phyloP scores from a whole-genome alignment of 2,888 invertebrate species.

The Monopis laevigella region DNA sequence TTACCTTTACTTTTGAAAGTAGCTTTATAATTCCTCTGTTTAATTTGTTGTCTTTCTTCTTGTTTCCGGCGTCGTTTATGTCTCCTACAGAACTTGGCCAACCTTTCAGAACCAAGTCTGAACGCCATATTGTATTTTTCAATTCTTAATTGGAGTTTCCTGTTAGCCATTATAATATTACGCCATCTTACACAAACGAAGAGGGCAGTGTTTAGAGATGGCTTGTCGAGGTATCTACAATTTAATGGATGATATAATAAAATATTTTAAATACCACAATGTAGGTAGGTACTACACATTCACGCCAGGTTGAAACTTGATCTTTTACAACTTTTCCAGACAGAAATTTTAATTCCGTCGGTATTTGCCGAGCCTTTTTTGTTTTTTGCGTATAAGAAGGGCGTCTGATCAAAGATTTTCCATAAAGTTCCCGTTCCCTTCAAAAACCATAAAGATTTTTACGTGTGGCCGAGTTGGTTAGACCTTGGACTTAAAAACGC shows the following conservation, averaged over 20 bases:
- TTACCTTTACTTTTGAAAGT: conserved; percentile 29
- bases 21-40: conserved; percentile 31
- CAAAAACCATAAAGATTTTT: too few species aligned
- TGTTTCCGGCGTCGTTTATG: conserved; percentile 29
- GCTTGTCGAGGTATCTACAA: conserved; percentile 40
- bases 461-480: too few species aligned
- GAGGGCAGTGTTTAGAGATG: conserved; percentile 33
- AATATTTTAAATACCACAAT: too few species aligned
- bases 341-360: too few species aligned
- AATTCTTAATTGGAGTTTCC: conserved; percentile 31
- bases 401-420: too few species aligned
- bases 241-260: neutral
- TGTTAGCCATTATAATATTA: conserved; percentile 36
- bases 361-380: too few species aligned
- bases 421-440: too few species aligned
- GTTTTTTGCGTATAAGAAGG: too few species aligned
- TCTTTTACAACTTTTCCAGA: too few species aligned
- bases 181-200: conserved; percentile 33
- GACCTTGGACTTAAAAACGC: too few species aligned
- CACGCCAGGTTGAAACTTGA: too few species aligned
- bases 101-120: conserved; percentile 35
- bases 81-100: conserved; percentile 34
- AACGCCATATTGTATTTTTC: conserved; percentile 38
- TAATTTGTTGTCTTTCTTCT: conserved; percentile 19
- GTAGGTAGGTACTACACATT: too few species aligned